phyloP scores from a whole-genome alignment of 92 coral and sea anemone genomes.

The Scolanthus callimorphus region DNA sequence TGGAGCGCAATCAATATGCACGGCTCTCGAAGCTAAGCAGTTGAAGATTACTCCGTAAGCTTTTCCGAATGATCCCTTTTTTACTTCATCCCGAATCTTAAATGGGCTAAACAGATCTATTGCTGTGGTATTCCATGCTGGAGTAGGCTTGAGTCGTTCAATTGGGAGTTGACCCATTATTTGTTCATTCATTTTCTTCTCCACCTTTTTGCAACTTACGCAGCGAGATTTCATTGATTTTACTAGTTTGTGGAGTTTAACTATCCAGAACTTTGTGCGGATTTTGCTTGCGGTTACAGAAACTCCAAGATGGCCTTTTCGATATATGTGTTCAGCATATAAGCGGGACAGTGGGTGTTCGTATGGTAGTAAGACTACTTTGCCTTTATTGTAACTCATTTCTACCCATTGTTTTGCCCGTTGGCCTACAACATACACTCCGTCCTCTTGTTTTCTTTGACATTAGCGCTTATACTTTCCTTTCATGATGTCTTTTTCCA shows the following conservation, averaged over 20 bases:
- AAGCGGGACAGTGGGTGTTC: slow-evolving; percentile 23
- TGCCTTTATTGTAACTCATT: slow-evolving; percentile 17
- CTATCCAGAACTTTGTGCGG: slow-evolving; percentile 23
- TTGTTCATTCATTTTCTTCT: slow-evolving; percentile 15
- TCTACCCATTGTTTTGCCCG: slow-evolving; percentile 13
- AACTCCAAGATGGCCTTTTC: neutral
- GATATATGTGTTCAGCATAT: slow-evolving; percentile 17
- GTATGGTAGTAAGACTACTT: slow-evolving; percentile 13
- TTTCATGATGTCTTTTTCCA: slow-evolving; percentile 2
- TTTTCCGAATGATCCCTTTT: slow-evolving; percentile 40
- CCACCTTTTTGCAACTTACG: slow-evolving; percentile 36
- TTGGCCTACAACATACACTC: slow-evolving; percentile 19
- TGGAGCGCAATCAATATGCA: slow-evolving; percentile 34
- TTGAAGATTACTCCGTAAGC: slow-evolving; percentile 48
- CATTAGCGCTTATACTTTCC: slow-evolving; percentile 11
- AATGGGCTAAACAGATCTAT: slow-evolving; percentile 48
- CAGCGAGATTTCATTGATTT: slow-evolving; percentile 6
- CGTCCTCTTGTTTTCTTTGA: slow-evolving; percentile 18
- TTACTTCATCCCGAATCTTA: slow-evolving; percentile 25
- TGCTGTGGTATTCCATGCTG: slow-evolving; percentile 41
- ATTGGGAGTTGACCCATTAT: slow-evolving; percentile 40
- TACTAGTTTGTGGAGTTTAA: slow-evolving; percentile 7
- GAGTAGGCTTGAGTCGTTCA: slow-evolving; percentile 41
- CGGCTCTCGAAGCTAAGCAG: slow-evolving; percentile 43
- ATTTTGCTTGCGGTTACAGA: slow-evolving; percentile 16